Evolutionary conservation across 1,140 invertebrate species (phyloP).

Genomic region (Hylyphantes graminicola): DNA sequence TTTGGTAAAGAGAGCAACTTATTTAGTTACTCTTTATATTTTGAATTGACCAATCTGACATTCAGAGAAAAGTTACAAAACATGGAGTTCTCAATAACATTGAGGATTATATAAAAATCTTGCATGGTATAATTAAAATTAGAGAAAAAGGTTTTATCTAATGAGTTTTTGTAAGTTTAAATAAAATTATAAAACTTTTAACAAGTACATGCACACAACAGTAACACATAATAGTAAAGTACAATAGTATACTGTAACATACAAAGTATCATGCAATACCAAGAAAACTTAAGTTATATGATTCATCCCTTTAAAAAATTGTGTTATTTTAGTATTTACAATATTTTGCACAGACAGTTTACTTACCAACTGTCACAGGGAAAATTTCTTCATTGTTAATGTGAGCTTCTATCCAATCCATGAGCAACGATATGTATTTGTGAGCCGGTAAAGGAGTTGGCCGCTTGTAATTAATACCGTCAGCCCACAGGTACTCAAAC

Average conservation of each 20-base stretch:
- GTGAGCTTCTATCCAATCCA: conserved; percentile 95
- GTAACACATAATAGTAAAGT: too few species aligned
- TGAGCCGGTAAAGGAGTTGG: conserved; percentile 88
- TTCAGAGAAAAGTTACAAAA: too few species aligned
- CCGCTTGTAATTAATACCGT: conserved; percentile 86
- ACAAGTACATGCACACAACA: too few species aligned
- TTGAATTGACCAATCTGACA: too few species aligned
- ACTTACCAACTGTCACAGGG: conserved; percentile 80
- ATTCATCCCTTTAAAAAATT: not conserved
- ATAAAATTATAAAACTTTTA: too few species aligned
- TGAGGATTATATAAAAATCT: too few species aligned
- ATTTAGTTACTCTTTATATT: too few species aligned
- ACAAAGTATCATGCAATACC: conserved; percentile 40
- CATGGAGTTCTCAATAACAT: too few species aligned
- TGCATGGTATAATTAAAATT: too few species aligned
- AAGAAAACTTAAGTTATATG: not conserved
- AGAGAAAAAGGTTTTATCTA: too few species aligned
- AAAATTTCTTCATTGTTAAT: conserved; percentile 92
- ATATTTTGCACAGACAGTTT: not conserved
- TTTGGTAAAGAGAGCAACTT: too few species aligned
- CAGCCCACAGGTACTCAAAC: conserved; percentile 95
- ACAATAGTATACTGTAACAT: not conserved
- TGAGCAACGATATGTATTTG: conserved; percentile 86
- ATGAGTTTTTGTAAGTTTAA: too few species aligned
- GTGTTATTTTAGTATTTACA: not conserved